Evolutionary conservation across 2,113 vertebrate genomes (phyloP), one percentile per base, ranked within the genome.

Genomic region (Trichomycterus rosablanca): DNA sequence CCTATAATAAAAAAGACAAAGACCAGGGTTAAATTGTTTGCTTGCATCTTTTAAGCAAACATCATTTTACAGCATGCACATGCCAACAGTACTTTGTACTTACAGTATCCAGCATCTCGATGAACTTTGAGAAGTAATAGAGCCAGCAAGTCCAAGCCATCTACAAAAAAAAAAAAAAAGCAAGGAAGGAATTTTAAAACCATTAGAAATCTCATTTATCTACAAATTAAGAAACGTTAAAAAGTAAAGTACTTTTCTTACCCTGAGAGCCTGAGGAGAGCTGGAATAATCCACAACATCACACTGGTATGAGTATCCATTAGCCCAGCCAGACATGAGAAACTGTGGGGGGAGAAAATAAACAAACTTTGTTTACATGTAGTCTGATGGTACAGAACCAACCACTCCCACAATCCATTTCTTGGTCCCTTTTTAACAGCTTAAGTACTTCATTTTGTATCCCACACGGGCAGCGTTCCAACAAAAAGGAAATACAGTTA

Each of bases 291-390:
- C 91, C 72, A 93, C 89, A 0, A 93, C 32, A 59, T 93, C 92
- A 50, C 92, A 92, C 2, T 67, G 81, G 77, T 85, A 89, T 0
- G 91, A 89, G 68, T 93, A 93, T 10, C 87, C 89, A 46, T 85
- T 90, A 7, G 87, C 90, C 91, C 89, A 93, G 61, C 92, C 92
- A 1, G 91, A 90, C 92, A 92, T 92, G 59, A 93, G 84, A 80
- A 92, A 93, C 92, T 93, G 86, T 84, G 53, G 86, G n/a, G n/a
- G n/a, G n/a, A n/a, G n/a, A n/a, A n/a, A n/a, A n/a, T 77, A 76
- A 89, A 90, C 16, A 23, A 14, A 26, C 46, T 22, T 42, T 5
- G 26, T 53, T 7, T 7, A n/a, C n/a, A n/a, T n/a, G n/a, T n/a
- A n/a, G n/a, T n/a, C n/a, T n/a, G n/a, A n/a, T n/a, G n/a, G n/a